phyloP scores from a whole-genome alignment of 2,797 vertebrate genomes.

The Tinamus major region DNA sequence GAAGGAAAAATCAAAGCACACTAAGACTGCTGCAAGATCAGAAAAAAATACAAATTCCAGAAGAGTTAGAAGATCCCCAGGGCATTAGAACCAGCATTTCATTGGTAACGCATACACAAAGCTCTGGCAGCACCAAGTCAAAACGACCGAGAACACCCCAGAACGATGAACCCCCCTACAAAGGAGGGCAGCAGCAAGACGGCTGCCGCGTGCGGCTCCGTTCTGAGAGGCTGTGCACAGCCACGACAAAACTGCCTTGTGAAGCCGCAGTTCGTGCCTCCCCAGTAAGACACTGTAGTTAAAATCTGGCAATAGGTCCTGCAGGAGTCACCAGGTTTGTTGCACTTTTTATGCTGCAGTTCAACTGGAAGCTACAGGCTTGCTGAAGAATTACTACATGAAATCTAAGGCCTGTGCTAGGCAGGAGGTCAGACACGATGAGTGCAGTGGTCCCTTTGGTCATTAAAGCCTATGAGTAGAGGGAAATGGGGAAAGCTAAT shows the following conservation, averaged over 20 bases:
- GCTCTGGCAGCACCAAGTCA: not conserved
- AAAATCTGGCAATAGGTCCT: not conserved
- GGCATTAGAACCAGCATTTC: not conserved
- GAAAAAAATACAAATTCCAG: slow-evolving; percentile 26
- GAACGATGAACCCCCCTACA: not conserved
- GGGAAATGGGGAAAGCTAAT: not conserved
- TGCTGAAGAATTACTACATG: rapidly evolving
- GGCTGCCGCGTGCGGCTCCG: rapidly evolving
- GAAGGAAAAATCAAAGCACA: not conserved
- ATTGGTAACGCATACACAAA: not conserved
- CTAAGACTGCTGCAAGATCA: not conserved
- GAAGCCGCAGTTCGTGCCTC: not conserved
- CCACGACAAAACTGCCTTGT: not conserved
- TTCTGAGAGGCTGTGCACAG: not conserved
- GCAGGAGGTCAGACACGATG: not conserved
- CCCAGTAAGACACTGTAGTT: not conserved
- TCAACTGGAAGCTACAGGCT: not conserved
- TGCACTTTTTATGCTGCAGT: not conserved
- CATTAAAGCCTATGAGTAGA: not conserved
- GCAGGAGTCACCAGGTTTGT: not conserved
- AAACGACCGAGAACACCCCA: no score
- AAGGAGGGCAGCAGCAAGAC: not conserved
- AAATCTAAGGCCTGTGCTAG: not conserved
- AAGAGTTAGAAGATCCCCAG: not conserved
- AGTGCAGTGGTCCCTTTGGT: not conserved